Evolutionary conservation across 2,797 vertebrate genomes (phyloP), one percentile per base, ranked within the genome.

Genomic region (Apogon hyalosoma): DNA sequence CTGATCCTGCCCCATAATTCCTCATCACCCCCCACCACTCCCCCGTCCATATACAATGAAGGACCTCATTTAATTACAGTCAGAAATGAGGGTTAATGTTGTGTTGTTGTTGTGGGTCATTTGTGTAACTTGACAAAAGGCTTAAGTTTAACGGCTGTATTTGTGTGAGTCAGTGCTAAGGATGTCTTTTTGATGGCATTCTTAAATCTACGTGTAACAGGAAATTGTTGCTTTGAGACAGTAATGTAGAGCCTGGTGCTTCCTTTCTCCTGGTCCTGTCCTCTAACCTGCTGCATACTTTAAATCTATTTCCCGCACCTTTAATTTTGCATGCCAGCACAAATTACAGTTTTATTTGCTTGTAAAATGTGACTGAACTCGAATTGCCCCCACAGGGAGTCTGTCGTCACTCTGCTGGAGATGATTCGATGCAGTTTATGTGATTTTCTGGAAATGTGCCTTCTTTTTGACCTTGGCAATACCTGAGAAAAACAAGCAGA

Each of bases 391-490:
- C 45, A 14, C 24, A 51, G 58, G 59, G 63, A 33, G 53, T 57
- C 14, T 76, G 65, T 69, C 60, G 56, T 71, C 61, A 36, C 61
- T 55, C 52, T 16, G 63, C 62, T 65, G 56, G 69, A 72, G 74
- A 49, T 64, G 47, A 55, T 83, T 83, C 82, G 75, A 79, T 45
- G 51, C 75, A 51, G 72, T 73, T 28, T 28, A 28, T 28, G 56
- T 71, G 73, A 78, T 65, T 61, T 21, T 54, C 80, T 78, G 48
- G 75, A 88, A 83, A 76, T 60, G 70, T 78, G 49, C 24, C 78
- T 77, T 78, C 59, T 65, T 48, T 79, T 56, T 90, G 88, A 90
- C 84, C 88, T 88, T 89, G 80, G 63, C 66, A 63, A 43, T 74
- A 43, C 69, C 52, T 63, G 45, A 63, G 39, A 76, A 46, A 50